Evolutionary conservation across 2,113 vertebrate species (phyloP).

Genomic region (Phrynosoma platyrhinos): DNA sequence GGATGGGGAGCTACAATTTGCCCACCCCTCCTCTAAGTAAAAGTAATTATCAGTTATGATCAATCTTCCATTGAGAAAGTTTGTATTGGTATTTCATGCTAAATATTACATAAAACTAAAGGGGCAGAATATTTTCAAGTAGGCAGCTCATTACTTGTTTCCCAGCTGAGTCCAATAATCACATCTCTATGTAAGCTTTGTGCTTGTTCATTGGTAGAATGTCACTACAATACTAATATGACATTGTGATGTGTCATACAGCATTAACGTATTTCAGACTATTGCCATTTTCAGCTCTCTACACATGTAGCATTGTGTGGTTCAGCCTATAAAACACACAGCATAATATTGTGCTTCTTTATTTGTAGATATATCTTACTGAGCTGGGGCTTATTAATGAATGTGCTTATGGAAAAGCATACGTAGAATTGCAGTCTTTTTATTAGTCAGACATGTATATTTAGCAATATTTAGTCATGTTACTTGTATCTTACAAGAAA

Average conservation of each 20-base stretch:
- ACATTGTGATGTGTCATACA: neutral
- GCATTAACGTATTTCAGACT: neutral
- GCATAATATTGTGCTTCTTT: neutral
- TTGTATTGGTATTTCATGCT: neutral
- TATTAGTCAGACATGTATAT: neutral
- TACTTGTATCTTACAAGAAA: neutral
- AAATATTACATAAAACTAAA: conserved; percentile 5
- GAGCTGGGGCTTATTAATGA: neutral
- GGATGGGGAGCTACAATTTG: no score
- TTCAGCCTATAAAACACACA: neutral
- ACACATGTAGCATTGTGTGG: neutral
- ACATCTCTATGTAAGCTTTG: neutral
- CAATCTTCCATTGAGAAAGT: neutral
- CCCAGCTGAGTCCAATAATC: neutral
- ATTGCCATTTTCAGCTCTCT: neutral
- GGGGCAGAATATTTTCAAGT: neutral
- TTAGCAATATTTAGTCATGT: conserved; percentile 11
- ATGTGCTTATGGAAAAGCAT: neutral
- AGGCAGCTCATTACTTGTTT: neutral
- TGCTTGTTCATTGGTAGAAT: neutral
- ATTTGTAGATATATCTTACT: neutral
- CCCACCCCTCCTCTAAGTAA: no score
- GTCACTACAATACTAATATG: neutral
- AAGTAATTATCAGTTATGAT: no score
- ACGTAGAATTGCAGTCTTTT: neutral